A percentile compares a stretch with the other conserved stretches of the same genome.
These are phyloP conservation scores for Reinhardtius hippoglossoides DNA, from an alignment of 2,113 vertebrate genomes.

Conservation along the genomic window DNA sequence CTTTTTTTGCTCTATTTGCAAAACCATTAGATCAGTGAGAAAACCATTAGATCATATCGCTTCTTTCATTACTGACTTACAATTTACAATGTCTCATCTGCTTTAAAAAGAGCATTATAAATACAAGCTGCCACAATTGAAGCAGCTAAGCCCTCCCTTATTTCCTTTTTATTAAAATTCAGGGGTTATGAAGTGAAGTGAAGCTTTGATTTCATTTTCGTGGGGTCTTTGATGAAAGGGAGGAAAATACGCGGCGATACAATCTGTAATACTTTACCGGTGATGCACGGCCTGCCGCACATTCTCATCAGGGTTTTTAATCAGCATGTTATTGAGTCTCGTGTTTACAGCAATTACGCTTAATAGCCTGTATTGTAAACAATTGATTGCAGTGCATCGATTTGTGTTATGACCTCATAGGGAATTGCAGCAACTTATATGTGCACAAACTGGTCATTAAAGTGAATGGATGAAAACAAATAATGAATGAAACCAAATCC, in stretches of 20 bases:
- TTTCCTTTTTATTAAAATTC: conserved; percentile 8
- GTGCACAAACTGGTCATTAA: not conserved
- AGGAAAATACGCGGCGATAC: not conserved
- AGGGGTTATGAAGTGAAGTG: conserved; percentile 6
- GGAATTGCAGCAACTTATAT: not conserved
- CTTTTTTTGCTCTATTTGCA: too few relatives aligned
- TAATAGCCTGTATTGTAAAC: conserved; percentile 10
- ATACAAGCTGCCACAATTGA: not conserved
- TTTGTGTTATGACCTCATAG: not conserved
- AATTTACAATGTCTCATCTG: not conserved
- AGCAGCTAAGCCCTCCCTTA: not conserved
- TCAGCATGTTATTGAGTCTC: conserved; percentile 15
- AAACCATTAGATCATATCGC: too few relatives aligned
- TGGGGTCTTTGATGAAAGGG: conserved; percentile 25
- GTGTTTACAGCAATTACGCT: conserved; percentile 5
- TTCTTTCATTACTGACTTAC: not conserved
- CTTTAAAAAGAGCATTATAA: conserved; percentile 1
- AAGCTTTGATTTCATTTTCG: too few relatives aligned
- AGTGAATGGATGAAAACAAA: not conserved
- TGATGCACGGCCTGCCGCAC: conserved; percentile 11
- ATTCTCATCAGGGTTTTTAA: conserved; percentile 2
- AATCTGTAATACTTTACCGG: not conserved
- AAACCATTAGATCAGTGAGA: too few relatives aligned
- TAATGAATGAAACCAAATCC: not conserved
- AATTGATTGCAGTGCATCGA: not conserved